Base-by-base conservation (phyloP, 2,113 vertebrate species). In the Lampris incognitus region DNA sequence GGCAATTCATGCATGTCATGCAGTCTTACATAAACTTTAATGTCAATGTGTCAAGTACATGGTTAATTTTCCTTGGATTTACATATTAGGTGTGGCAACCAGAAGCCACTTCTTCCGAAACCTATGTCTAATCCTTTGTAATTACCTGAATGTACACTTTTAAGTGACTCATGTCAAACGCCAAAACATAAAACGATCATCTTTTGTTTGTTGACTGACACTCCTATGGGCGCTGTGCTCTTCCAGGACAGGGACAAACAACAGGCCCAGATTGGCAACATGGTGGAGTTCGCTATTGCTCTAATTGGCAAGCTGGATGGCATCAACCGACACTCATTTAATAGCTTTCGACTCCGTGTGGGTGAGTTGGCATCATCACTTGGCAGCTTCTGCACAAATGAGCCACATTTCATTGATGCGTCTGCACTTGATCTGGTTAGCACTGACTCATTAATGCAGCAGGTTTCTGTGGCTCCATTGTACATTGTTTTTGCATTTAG, bases 311-410 rank as follows among this genome's bases (percentile, higher is more conserved):
- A 99, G 91, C 92, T 99, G 92, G 98, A 99, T 0, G 98, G 97
- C 87, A 99, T 99, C 93, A 99, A 99, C 92, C 92, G 98, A 57
- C 98, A 99, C 72, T 99, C 98, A 76, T 99, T 99, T 72, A 99
- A 99, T 86, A 96, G 92, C 36, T 99, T 99, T 90, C 95, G 97
- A 74, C 94, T 99, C 0, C 96, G 98, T 0, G 94, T 99, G 0
- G 98, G 98, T 99, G 85, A 95, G 97, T 93, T 7, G 48, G 57
- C 63, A 11, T 10, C 62, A 66, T 66, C 60, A 60, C 44, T 51
- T 48, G 65, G 44, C 61, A 13, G 60, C 58, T 38, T 41, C 42
- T 38, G 39, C 48, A 24, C 24, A 46, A 68, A 79, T n/a, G 3
- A 24, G 4, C 39, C 39, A 42, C 58, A 62, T 66, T 73, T 72